Conservation (phyloP, 2,888 invertebrate genomes). For the Leptopilina drosophilae region DNA sequence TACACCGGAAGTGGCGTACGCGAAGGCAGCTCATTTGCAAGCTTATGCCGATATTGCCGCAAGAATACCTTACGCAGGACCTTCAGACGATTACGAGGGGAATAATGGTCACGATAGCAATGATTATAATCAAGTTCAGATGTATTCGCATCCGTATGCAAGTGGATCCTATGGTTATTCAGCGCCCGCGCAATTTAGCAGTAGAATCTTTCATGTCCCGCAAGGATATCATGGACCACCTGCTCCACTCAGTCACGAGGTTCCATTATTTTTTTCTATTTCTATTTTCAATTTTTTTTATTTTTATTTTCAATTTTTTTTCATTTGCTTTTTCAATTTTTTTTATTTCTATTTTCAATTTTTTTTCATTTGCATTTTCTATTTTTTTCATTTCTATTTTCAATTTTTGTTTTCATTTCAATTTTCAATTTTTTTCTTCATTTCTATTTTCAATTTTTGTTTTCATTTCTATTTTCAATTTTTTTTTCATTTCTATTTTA, state of each 20-base stretch:
- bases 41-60: constrained; percentile 22
- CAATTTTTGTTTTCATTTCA: not conserved
- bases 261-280: constrained; percentile 10
- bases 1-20: constrained; percentile 64
- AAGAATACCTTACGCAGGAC: constrained; percentile 39
- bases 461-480: not conserved
- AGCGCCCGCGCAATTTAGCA: constrained; percentile 50
- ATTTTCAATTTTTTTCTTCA: not conserved
- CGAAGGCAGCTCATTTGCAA: constrained; percentile 58
- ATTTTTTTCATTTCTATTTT: not conserved
- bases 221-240: constrained; percentile 49
- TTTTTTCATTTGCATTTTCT: not conserved
- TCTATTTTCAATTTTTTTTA: not conserved
- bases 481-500: not conserved
- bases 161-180: constrained; percentile 43
- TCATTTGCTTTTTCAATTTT: not conserved
- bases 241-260: constrained; percentile 52
- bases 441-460: too few relatives aligned
- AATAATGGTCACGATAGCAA: not conserved
- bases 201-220: constrained; percentile 45
- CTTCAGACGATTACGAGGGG: constrained; percentile 14
- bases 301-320: not conserved
- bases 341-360: too few relatives aligned
- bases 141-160: constrained; percentile 20
- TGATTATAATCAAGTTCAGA: constrained; percentile 9